phyloP scores from a whole-genome alignment of 2,797 vertebrate species.

The Hephaestus fuliginosus region DNA sequence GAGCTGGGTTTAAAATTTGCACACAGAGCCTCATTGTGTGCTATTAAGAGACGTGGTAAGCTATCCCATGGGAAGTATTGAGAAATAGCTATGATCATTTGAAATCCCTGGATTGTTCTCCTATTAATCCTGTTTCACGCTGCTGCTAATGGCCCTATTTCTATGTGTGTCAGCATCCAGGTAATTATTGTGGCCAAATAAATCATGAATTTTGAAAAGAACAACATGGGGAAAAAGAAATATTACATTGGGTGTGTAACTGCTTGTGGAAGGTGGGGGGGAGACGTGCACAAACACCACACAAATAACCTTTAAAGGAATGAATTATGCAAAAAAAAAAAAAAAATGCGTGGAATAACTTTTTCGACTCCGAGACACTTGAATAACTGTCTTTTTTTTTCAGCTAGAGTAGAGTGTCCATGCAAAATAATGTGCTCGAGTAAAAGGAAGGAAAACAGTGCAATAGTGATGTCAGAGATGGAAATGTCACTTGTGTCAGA shows the following conservation, averaged over 20 bases:
- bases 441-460: slow-evolving; percentile 44
- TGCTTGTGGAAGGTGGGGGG: not conserved
- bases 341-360: slow-evolving; percentile 51
- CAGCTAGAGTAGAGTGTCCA: not conserved
- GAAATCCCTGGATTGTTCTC: slow-evolving; percentile 62
- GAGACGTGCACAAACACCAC: slow-evolving; percentile 4
- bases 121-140: slow-evolving; percentile 68
- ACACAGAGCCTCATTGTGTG: slow-evolving; percentile 30
- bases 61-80: slow-evolving; percentile 49
- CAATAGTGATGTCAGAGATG: slow-evolving; percentile 34
- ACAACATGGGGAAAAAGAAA: slow-evolving; percentile 17
- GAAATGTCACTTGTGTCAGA: slow-evolving; percentile 59
- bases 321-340: not conserved
- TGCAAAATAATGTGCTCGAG: slow-evolving; percentile 9
- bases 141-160: slow-evolving; percentile 56
- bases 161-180: slow-evolving; percentile 47
- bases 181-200: slow-evolving; percentile 52
- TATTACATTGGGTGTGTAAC: slow-evolving; percentile 29
- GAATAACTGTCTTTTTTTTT: slow-evolving; percentile 20
- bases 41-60: slow-evolving; percentile 47
- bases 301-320: slow-evolving; percentile 34
- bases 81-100: slow-evolving; percentile 60
- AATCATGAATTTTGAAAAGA: slow-evolving; percentile 34
- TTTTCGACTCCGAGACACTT: slow-evolving; percentile 14
- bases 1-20: slow-evolving; percentile 43